Base-by-base conservation (phyloP, 2,888 invertebrate species). In the Chironomus riparius region DNA sequence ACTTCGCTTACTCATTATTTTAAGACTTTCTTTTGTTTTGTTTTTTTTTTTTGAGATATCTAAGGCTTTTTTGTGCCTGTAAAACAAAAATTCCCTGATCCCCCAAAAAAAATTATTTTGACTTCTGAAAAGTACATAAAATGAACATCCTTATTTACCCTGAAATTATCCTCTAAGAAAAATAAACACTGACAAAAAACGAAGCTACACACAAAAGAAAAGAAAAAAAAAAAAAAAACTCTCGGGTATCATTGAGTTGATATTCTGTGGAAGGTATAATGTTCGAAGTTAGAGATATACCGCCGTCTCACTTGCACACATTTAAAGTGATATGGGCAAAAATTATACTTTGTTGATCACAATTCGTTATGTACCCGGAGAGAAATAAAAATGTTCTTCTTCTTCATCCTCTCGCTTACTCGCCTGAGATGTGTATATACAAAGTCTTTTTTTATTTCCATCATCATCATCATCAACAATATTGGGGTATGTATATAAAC, bases 341-440 rank as follows among this genome's bases (percentile, higher is more conserved):
- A 50, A 70, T 71, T 47, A 73, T 73, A 73, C 72, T 73, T 73
- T 62, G 72, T 70, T 70, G 48, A 68, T 68, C 47, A n/a, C 28
- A 24, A 38, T 68, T 68, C 68, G 18, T 50, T 56, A 56, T 56
- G 18, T 56, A 56, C 56, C 18, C 15, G 38, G 38, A 38, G 38
- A 38, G 38, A 28, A 4, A 28, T 38, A 38, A 38, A 10, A 10
- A 7, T 18, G 4, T 56, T 5, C 18, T 15, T 56, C 15, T 56
- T 56, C 56, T 18, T 56, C 56, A 18, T 56, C 56, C 18, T 56
- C 56, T 7, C 56, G 56, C 4, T 18, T 56, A n/a, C n/a, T 38
- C 38, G 38, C 38, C 38, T n/a, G 56, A 56, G 56, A 56, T 56
- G n/a, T n/a, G n/a, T n/a, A 7, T 18, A 18, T 56, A 18, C 15